These are phyloP conservation scores for Nilaparvata lugens DNA, from an alignment of 1,140 invertebrate genomes.

Conservation along the genomic window DNA sequence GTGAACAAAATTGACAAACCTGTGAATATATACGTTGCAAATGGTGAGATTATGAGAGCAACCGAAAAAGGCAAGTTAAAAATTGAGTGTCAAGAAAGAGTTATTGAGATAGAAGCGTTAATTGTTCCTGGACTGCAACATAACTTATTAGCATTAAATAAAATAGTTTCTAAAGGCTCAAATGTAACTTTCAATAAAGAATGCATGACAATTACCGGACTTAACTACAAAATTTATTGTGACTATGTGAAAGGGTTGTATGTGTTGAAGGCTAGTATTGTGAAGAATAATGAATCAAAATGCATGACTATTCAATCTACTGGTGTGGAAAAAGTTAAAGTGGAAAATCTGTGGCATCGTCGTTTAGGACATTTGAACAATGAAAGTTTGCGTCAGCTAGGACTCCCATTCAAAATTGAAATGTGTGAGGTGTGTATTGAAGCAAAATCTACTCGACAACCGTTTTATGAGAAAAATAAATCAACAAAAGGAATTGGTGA, in stretches of 20 bases:
- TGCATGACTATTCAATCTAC: neutral
- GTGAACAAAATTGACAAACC: too few relatives aligned
- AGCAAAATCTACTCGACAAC: slow-evolving; percentile 6
- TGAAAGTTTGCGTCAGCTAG: slow-evolving; percentile 1
- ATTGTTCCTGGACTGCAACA: too few relatives aligned
- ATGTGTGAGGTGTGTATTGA: slow-evolving; percentile 1
- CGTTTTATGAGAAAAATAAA: slow-evolving; percentile 8
- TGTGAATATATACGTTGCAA: too few relatives aligned
- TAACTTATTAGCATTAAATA: too few relatives aligned
- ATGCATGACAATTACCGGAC: neutral
- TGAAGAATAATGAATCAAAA: neutral
- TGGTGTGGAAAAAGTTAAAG: too few relatives aligned
- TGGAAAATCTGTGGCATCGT: slow-evolving; percentile 10
- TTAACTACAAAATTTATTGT: neutral
- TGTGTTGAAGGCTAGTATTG: neutral
- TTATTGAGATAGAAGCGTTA: too few relatives aligned
- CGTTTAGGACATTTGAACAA: slow-evolving; percentile 8
- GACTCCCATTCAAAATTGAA: neutral
- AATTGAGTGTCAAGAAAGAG: too few relatives aligned
- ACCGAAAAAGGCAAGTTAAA: too few relatives aligned
- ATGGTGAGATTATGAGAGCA: too few relatives aligned
- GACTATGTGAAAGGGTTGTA: neutral
- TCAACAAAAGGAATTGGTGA: slow-evolving; percentile 6
- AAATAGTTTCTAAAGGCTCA: too few relatives aligned
- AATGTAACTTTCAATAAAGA: neutral